Conservation (phyloP, 2,797 vertebrate genomes). For the Urocyon cinereoargenteus region DNA sequence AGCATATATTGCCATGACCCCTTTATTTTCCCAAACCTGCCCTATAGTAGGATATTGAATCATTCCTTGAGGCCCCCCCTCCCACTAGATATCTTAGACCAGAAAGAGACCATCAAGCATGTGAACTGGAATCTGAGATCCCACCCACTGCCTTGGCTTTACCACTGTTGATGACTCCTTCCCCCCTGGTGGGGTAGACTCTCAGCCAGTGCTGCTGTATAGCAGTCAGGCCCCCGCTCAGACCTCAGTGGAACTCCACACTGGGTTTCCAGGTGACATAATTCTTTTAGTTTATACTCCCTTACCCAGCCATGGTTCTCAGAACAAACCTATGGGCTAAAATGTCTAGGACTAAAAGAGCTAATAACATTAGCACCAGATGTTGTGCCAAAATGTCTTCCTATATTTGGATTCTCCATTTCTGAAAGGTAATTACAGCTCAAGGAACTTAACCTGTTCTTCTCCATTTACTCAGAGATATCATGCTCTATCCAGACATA, state of each 20-base stretch:
- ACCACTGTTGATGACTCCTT: background rate
- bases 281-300: background rate
- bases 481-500: background rate
- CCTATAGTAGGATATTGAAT: background rate
- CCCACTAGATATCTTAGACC: background rate
- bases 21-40: constrained; percentile 38
- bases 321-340: background rate
- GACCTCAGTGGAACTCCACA: background rate
- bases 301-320: background rate
- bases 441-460: background rate
- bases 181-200: background rate
- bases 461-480: background rate
- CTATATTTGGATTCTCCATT: background rate
- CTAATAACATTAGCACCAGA: background rate
- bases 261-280: background rate
- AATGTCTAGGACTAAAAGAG: background rate
- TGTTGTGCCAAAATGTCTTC: background rate
- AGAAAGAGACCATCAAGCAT: background rate
- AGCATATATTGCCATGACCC: background rate
- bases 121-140: background rate
- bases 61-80: background rate
- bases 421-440: background rate
- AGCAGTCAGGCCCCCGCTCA: background rate
- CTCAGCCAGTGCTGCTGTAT: background rate
- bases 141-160: background rate